Percentiles rank a stretch among this genome's conserved stretches.
Evolutionary conservation across 2,797 vertebrate genomes (phyloP).

Genomic region (Clarias laeviceps): DNA sequence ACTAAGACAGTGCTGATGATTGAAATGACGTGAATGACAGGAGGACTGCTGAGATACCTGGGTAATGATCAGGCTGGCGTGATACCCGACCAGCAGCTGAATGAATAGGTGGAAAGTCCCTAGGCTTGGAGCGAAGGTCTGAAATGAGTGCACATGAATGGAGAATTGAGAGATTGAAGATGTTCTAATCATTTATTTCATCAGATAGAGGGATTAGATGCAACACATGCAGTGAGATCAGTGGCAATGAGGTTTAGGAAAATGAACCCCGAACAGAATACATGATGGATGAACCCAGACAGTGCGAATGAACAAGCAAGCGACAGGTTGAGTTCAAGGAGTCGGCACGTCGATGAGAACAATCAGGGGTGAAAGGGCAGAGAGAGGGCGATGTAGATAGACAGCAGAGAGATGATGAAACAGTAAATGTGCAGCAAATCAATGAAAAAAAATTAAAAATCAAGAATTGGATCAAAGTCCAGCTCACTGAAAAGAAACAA

Average conservation of each 20-base stretch:
- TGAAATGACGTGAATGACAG: conserved; percentile 28
- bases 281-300: background rate
- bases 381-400: background rate
- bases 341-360: background rate
- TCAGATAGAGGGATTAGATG: background rate
- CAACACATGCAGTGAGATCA: conserved; percentile 1
- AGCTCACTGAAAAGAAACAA: background rate
- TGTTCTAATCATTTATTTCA: background rate
- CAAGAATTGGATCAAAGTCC: background rate
- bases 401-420: background rate
- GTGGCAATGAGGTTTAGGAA: background rate
- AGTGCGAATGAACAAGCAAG: background rate
- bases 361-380: background rate
- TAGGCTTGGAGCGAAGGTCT: conserved; percentile 79
- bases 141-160: conserved; percentile 68
- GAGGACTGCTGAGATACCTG: conserved; percentile 72
- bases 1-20: background rate
- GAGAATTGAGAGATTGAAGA: background rate
- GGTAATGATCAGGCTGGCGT: conserved; percentile 64
- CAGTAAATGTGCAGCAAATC: background rate
- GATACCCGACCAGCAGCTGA: conserved; percentile 73
- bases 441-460: background rate
- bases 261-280: background rate
- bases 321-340: background rate
- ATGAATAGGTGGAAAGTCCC: conserved; percentile 71